Evolutionary conservation across 2,113 vertebrate species (phyloP).

Genomic region (Xiphophorus hellerii): DNA sequence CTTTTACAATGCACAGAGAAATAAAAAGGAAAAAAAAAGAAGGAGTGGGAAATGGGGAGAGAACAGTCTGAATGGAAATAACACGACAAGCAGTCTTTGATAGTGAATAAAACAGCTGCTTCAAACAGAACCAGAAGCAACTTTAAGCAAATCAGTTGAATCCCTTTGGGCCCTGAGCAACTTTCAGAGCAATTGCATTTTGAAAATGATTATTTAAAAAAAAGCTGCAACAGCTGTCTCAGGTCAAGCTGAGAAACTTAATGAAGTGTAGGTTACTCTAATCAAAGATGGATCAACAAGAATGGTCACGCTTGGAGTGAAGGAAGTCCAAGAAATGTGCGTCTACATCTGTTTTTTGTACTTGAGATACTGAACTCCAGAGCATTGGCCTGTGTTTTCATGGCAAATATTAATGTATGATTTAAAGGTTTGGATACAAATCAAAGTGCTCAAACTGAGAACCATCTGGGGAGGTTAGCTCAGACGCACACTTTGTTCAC

Average conservation of each 20-base stretch:
- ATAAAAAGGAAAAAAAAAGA: background rate
- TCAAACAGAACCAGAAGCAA: background rate
- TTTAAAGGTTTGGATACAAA: conserved; percentile 31
- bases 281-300: background rate
- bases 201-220: background rate
- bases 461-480: conserved; percentile 28
- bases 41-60: too few relatives aligned
- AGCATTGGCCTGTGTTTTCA: conserved; percentile 1
- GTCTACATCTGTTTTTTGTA: background rate
- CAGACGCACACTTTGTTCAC: background rate
- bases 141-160: background rate
- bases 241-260: background rate
- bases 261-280: background rate
- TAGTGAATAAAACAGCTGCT: background rate
- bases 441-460: conserved; percentile 21
- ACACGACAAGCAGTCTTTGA: too few relatives aligned
- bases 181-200: background rate
- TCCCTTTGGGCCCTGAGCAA: background rate
- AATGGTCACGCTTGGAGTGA: background rate
- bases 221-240: background rate
- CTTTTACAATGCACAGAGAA: too few relatives aligned
- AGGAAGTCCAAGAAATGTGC: background rate
- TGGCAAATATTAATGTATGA: conserved; percentile 21
- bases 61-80: background rate
- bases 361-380: background rate